Conservation (phyloP, 2,113 vertebrate species). For the Passer domesticus region DNA sequence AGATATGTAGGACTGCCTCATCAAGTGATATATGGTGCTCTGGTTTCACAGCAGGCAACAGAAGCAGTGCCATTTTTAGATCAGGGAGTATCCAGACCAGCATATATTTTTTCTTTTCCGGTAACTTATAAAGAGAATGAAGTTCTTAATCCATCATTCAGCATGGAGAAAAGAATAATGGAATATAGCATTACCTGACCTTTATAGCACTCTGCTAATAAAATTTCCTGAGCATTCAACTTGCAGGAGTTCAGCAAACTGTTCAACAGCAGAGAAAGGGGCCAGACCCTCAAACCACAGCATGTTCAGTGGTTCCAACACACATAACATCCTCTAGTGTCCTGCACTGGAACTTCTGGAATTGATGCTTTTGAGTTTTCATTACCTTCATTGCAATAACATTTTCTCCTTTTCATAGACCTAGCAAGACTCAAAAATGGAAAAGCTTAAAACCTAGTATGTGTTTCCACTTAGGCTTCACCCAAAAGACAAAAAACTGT, state of each 20-base stretch:
- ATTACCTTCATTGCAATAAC: neutral
- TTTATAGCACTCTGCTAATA: neutral
- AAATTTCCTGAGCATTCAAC: neutral
- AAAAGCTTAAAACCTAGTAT: neutral
- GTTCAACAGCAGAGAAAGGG: neutral
- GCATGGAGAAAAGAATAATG: neutral
- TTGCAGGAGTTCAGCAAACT: neutral
- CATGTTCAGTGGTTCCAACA: neutral
- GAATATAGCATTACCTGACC: neutral
- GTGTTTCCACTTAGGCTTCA: neutral
- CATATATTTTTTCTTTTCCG: neutral
- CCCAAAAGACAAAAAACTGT: neutral
- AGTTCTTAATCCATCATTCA: slow-evolving; percentile 1
- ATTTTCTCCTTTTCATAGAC: neutral
- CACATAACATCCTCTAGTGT: neutral
- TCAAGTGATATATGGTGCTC: neutral
- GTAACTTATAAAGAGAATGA: neutral
- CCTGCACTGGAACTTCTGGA: neutral
- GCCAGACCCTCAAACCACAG: neutral
- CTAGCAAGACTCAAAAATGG: neutral
- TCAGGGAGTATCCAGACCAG: neutral
- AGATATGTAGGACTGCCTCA: neutral
- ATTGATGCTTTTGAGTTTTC: neutral
- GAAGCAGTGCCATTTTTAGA: neutral
- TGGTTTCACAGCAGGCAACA: neutral